Percentiles rank a stretch among this genome's conserved stretches.
These are phyloP conservation scores for Zeus faber DNA, from an alignment of 2,113 vertebrate genomes.

Conservation along the genomic window DNA sequence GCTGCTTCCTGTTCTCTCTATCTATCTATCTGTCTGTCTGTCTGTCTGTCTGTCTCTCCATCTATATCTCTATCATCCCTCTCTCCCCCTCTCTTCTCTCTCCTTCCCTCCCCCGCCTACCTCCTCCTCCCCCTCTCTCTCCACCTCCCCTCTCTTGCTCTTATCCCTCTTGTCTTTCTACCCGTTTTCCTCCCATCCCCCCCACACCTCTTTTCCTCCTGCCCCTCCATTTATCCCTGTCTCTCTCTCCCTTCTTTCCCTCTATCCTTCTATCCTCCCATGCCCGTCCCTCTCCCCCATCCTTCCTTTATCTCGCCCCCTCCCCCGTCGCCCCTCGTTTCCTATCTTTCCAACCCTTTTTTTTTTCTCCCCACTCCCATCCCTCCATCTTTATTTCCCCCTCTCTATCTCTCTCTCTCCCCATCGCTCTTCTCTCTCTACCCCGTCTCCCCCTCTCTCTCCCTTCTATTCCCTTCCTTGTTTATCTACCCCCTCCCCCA, in stretches of 20 bases:
- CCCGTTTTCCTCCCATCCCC: background rate
- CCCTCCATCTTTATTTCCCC: background rate
- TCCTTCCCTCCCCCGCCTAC: background rate
- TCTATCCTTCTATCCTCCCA: background rate
- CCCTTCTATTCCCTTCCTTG: background rate
- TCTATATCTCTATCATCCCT: no score
- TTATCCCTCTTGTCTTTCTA: background rate
- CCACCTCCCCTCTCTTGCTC: background rate
- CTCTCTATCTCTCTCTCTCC: background rate
- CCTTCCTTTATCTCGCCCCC: background rate
- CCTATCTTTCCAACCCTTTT: background rate
- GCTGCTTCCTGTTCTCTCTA: no score
- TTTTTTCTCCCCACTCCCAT: slow-evolving; percentile 15
- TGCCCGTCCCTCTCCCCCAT: background rate
- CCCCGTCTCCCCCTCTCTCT: background rate
- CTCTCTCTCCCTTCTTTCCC: background rate
- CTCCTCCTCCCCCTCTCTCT: background rate
- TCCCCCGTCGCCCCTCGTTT: background rate
- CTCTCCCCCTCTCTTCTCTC: background rate
- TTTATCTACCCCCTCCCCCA: slow-evolving; percentile 5
- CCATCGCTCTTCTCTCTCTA: slow-evolving; percentile 11
- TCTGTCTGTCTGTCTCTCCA: no score
- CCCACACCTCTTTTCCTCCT: background rate
- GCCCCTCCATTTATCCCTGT: no score
- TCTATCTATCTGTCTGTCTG: no score